Evolutionary conservation across 1,140 invertebrate genomes (phyloP).

Genomic region (Trachelipus rathkii): DNA sequence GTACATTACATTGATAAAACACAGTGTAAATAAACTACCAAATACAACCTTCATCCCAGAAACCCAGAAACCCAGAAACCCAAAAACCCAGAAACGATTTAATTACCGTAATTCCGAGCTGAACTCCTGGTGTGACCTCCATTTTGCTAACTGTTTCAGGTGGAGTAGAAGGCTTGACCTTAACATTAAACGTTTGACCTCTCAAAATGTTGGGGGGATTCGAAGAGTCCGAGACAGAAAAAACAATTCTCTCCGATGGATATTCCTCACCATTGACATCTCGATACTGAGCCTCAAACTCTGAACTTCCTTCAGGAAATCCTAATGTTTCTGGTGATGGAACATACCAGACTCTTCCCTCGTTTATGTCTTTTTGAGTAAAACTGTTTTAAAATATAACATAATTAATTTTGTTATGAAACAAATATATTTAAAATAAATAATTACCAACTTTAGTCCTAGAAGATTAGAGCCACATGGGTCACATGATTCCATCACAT

Average conservation of each 20-base stretch:
- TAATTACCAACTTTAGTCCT: no score
- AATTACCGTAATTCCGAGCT: conserved; percentile 33
- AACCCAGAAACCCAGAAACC: no score
- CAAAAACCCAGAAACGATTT: not conserved
- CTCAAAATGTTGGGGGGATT: conserved; percentile 41
- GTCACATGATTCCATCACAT: no score
- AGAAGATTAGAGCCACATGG: no score
- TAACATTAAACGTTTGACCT: conserved; percentile 40
- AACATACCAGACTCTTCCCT: conserved; percentile 42
- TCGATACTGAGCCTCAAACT: not conserved
- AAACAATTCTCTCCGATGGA: conserved; percentile 34
- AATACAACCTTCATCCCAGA: no score
- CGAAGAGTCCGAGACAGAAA: conserved; percentile 41
- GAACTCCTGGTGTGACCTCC: conserved; percentile 27
- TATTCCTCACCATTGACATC: not conserved
- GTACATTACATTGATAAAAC: not conserved
- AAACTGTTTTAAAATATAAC: conserved; percentile 30
- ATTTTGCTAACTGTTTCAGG: not conserved
- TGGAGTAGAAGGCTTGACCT: conserved; percentile 26
- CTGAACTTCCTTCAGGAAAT: not conserved
- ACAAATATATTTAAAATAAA: no score
- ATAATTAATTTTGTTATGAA: not conserved
- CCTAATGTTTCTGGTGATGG: conserved; percentile 21
- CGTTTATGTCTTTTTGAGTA: conserved; percentile 42
- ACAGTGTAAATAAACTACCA: not conserved